Percentiles rank a stretch among this genome's conserved stretches.
phyloP scores from a whole-genome alignment of 2,888 invertebrate species.

The Zeuzera pyrina region DNA sequence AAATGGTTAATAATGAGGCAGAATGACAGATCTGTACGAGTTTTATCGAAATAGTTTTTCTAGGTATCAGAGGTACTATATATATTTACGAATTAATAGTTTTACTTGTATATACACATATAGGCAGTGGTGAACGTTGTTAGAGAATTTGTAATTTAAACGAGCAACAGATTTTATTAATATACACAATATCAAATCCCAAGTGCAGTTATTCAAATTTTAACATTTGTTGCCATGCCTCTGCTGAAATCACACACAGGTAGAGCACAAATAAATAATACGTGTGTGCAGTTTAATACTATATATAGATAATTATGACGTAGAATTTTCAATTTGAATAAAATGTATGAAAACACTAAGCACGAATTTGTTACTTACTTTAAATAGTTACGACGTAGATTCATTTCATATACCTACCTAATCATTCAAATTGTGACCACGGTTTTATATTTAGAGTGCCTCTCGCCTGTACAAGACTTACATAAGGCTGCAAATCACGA shows the following conservation, averaged over 20 bases:
- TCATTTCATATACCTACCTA: constrained; percentile 63
- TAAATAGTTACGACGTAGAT: constrained; percentile 57
- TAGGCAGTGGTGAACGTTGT: constrained; percentile 54
- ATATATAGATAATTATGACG: constrained; percentile 17
- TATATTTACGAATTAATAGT: too few relatives aligned
- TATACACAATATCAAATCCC: constrained; percentile 46
- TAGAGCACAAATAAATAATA: constrained; percentile 59
- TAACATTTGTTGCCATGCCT: constrained; percentile 67
- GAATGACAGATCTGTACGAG: constrained; percentile 70
- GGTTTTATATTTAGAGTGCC: constrained; percentile 77
- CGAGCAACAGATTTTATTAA: constrained; percentile 37
- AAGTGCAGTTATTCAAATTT: constrained; percentile 75
- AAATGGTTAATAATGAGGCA: constrained; percentile 57
- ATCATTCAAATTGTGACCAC: constrained; percentile 67
- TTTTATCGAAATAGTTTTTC: constrained; percentile 72
- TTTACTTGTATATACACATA: constrained; percentile 71
- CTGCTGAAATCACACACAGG: constrained; percentile 60
- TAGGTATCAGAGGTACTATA: constrained; percentile 76
- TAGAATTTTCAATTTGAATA: constrained; percentile 22
- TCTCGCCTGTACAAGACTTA: constrained; percentile 75
- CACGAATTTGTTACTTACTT: constrained; percentile 59
- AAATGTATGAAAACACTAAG: constrained; percentile 57
- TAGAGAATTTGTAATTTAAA: constrained; percentile 47
- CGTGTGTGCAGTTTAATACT: too few relatives aligned
- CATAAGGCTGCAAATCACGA: constrained; percentile 74